These are phyloP conservation scores for Pristionchus mayeri DNA, from an alignment of 2,888 invertebrate genomes.

Conservation along the genomic window DNA sequence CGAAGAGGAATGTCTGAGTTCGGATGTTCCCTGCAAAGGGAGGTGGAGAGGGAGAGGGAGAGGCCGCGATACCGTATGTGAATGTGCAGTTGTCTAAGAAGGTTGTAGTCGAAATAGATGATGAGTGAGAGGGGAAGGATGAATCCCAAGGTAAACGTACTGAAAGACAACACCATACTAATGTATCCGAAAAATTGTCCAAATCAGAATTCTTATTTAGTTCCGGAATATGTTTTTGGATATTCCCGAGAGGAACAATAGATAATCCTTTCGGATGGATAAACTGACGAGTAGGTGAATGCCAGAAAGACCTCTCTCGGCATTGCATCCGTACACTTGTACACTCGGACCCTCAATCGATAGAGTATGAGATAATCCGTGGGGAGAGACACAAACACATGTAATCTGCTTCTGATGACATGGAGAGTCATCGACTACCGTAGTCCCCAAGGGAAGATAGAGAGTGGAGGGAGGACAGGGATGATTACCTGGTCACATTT, in stretches of 20 bases:
- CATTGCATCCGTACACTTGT: conserved; percentile 71
- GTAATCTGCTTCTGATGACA: neutral
- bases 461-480: neutral
- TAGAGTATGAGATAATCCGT: neutral
- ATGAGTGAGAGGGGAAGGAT: conserved; percentile 72
- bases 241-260: neutral
- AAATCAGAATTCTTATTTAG: too few relatives aligned
- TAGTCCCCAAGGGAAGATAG: neutral
- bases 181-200: too few relatives aligned
- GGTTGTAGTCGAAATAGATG: conserved; percentile 70
- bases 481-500: conserved; percentile 31
- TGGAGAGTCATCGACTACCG: neutral
- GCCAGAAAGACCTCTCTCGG: conserved; percentile 71
- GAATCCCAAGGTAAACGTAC: conserved; percentile 74
- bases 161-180: conserved; percentile 50
- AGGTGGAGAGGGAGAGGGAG: neutral
- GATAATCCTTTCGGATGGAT: neutral
- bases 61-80: conserved; percentile 32
- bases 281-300: conserved; percentile 68
- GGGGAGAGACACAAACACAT: neutral
- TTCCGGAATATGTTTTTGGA: too few relatives aligned
- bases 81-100: conserved; percentile 56
- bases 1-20: conserved; percentile 71
- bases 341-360: conserved; percentile 66
- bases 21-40: conserved; percentile 60